A percentile compares a stretch with the other conserved stretches of the same genome.
phyloP scores from a whole-genome alignment of 2,888 invertebrate species.

The Eilema griseolum region DNA sequence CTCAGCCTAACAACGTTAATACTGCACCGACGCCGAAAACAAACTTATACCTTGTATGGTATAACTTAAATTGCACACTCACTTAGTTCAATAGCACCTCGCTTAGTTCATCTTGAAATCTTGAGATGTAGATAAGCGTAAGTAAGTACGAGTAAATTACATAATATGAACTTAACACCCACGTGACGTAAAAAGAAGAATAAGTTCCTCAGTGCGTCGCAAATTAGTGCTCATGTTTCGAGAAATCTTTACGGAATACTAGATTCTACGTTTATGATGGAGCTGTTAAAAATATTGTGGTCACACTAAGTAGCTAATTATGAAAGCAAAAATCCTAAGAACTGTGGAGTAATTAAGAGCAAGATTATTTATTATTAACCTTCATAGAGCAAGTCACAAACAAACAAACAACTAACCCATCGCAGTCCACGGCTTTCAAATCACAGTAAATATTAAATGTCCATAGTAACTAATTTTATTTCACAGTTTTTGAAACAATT shows the following conservation, averaged over 20 bases:
- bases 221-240: no score
- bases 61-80: slow-evolving; percentile 34
- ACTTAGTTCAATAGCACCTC: slow-evolving; percentile 7
- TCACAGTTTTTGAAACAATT: not conserved
- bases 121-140: not conserved
- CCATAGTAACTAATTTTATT: not conserved
- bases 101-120: slow-evolving; percentile 3
- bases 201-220: no score
- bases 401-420: no score
- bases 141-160: not conserved
- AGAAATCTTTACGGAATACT: not conserved
- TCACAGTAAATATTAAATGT: no score
- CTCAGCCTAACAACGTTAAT: slow-evolving; percentile 26
- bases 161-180: not conserved
- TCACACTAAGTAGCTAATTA: not conserved
- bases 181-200: no score
- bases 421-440: no score
- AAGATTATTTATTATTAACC: not conserved
- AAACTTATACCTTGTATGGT: slow-evolving; percentile 14
- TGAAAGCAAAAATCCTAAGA: not conserved
- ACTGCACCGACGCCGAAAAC: slow-evolving; percentile 20
- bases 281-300: not conserved
- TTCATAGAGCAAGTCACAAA: not conserved
- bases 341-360: not conserved
- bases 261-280: not conserved